These are phyloP conservation scores for Hippocampus guttulatus DNA, from an alignment of 2,113 vertebrate species.

Conservation along the genomic window DNA sequence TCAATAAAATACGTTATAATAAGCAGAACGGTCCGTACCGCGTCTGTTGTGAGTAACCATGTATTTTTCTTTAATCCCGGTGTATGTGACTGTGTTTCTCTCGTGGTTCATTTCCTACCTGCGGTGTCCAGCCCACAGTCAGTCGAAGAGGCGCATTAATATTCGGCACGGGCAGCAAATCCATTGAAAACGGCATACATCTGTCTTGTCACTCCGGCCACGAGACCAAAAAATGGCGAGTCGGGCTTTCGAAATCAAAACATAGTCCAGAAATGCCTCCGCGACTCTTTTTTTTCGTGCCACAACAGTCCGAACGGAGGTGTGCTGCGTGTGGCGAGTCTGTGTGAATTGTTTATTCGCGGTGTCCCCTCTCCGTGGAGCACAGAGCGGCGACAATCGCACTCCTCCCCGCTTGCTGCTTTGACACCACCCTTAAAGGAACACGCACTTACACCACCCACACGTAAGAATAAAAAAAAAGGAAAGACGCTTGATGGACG, in stretches of 20 bases:
- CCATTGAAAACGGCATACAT: constrained; percentile 55
- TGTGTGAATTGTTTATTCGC: constrained; percentile 72
- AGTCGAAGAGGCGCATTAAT: constrained; percentile 63
- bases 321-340: constrained; percentile 42
- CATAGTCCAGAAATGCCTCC: constrained; percentile 42
- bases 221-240: constrained; percentile 34
- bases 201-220: constrained; percentile 41
- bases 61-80: neutral
- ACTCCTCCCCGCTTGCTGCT: constrained; percentile 55
- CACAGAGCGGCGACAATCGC: constrained; percentile 62
- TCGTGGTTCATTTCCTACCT: constrained; percentile 53
- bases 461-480: neutral
- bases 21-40: constrained; percentile 20
- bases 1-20: constrained; percentile 14
- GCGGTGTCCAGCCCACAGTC: constrained; percentile 55
- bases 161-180: constrained; percentile 61
- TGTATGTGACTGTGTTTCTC: constrained; percentile 29
- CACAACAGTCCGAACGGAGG: constrained; percentile 26
- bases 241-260: constrained; percentile 11
- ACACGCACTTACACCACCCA: constrained; percentile 42
- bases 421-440: constrained; percentile 75
- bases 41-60: neutral
- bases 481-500: neutral
- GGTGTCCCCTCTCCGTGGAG: constrained; percentile 68
- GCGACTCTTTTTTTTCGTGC: constrained; percentile 3